Percentiles rank a stretch among this genome's conserved stretches.
phyloP scores from a whole-genome alignment of 2,797 vertebrate genomes.

The Mico argentatus region DNA sequence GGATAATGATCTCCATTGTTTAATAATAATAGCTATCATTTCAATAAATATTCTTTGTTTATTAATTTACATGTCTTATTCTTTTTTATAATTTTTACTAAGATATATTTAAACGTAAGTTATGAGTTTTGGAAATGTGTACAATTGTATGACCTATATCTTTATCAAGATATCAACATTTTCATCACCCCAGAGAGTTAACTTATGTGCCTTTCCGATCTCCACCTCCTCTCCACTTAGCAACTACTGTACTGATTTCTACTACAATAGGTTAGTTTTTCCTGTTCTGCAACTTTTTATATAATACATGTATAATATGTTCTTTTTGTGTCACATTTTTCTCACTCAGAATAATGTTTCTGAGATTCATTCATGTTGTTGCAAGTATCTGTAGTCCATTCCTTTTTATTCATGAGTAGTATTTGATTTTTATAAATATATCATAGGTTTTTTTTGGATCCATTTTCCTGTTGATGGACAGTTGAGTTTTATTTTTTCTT shows the following conservation, averaged over 20 bases:
- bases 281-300: neutral
- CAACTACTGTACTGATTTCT: neutral
- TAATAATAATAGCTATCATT: neutral
- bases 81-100: neutral
- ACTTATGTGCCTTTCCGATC: neutral
- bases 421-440: neutral
- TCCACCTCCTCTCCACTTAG: neutral
- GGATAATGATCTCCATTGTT: no score
- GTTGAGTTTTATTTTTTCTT: neutral
- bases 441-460: neutral
- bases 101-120: neutral
- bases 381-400: neutral
- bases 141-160: neutral
- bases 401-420: neutral
- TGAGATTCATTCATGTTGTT: neutral
- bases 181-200: neutral
- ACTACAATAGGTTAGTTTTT: neutral
- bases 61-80: neutral
- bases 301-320: no score
- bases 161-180: neutral
- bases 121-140: neutral
- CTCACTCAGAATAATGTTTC: neutral
- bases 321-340: neutral
- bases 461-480: neutral
- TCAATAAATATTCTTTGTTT: neutral